phyloP scores from a whole-genome alignment of 37 sponge, comb jelly and placozoan species.

The Spongia lamella region DNA sequence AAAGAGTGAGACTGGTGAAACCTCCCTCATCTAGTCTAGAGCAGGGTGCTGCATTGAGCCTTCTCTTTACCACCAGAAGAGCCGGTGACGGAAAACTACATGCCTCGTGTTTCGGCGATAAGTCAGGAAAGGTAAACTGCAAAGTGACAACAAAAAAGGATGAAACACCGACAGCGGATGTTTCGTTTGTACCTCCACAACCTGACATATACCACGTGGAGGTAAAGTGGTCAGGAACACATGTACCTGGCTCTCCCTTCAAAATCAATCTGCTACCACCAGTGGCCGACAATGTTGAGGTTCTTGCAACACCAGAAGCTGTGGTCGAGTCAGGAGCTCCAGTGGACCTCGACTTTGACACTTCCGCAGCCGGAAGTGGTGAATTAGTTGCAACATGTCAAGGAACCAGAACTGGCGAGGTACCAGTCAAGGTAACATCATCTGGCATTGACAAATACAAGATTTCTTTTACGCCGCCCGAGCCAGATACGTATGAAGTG shows the following conservation, averaged over 20 bases:
- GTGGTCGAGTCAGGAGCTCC: constrained; percentile 48
- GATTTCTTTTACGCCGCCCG: constrained; percentile 24
- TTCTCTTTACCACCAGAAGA: constrained; percentile 42
- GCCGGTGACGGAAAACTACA: constrained; percentile 65
- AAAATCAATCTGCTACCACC: constrained; percentile 54
- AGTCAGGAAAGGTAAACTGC: constrained; percentile 39
- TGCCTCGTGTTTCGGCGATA: constrained; percentile 47
- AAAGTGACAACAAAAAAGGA: constrained; percentile 26
- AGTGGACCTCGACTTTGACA: constrained; percentile 33
- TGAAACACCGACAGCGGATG: neutral
- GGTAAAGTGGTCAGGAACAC: constrained; percentile 52
- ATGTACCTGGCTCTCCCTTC: constrained; percentile 75
- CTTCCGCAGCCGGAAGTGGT: constrained; percentile 59
- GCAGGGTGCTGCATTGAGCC: neutral
- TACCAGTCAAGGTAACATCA: constrained; percentile 17
- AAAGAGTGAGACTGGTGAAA: constrained; percentile 6
- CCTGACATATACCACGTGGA: constrained; percentile 46
- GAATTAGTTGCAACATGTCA: constrained; percentile 22
- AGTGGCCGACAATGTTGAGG: constrained; percentile 32
- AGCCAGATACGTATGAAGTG: constrained; percentile 37
- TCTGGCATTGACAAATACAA: constrained; percentile 1
- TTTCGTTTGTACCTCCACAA: constrained; percentile 53
- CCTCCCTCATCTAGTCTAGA: too few species aligned
- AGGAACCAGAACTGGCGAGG: constrained; percentile 25
- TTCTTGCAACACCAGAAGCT: neutral